Conservation (phyloP, 2,888 invertebrate species). For the Alsophila aescularia region DNA sequence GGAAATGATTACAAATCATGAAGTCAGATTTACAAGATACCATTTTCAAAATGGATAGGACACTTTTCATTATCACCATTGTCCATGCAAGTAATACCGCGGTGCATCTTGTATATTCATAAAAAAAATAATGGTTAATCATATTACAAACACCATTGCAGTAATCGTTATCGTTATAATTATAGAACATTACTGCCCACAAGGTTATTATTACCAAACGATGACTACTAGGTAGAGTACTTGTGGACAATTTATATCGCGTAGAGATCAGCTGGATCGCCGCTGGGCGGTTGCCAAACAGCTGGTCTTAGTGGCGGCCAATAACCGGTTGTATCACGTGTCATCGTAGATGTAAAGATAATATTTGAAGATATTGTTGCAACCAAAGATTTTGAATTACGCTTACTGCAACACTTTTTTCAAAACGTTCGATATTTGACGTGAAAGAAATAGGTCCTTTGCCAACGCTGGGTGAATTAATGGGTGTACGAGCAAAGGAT, state of each 20-base stretch:
- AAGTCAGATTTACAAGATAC: too few relatives aligned
- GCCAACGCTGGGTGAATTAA: too few relatives aligned
- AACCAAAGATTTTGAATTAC: too few relatives aligned
- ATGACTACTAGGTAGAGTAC: conserved; percentile 17
- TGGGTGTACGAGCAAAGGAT: too few relatives aligned
- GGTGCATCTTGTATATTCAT: not conserved
- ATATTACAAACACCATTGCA: not conserved
- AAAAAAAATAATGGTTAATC: not conserved
- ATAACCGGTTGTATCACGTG: conserved; percentile 53
- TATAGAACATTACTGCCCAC: conserved; percentile 3
- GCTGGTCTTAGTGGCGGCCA: conserved; percentile 51
- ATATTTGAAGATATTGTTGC: not conserved
- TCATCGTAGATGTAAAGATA: conserved; percentile 25
- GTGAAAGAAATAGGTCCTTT: too few relatives aligned
- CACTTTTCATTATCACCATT: too few relatives aligned
- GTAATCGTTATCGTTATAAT: not conserved
- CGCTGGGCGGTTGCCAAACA: conserved; percentile 62
- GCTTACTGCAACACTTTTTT: too few relatives aligned
- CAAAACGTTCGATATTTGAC: too few relatives aligned
- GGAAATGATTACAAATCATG: too few relatives aligned
- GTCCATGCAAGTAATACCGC: too few relatives aligned
- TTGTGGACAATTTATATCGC: conserved; percentile 52
- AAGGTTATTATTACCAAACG: conserved; percentile 19
- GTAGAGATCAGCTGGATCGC: conserved; percentile 57
- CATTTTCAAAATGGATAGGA: too few relatives aligned